Conservation (phyloP, 53 echinoderm and acorn worm genomes). For the Actinopyga echinites region DNA sequence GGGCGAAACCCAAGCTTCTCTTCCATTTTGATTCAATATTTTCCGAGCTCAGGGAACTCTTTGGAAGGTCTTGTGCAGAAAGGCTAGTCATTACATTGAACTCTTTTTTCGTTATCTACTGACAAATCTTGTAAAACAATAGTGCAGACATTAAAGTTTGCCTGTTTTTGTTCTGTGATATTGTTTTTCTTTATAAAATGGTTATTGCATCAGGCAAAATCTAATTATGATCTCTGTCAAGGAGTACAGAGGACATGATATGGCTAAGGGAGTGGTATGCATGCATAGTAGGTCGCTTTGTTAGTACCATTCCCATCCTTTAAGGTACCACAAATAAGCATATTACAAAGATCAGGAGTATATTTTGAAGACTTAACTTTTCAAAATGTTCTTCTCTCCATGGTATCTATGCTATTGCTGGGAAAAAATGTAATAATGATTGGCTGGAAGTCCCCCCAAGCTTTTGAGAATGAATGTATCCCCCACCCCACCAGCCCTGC, state of each 20-base stretch:
- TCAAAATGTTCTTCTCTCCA: no score
- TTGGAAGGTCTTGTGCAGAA: neutral
- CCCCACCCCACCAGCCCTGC: no score
- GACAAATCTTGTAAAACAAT: constrained; percentile 12
- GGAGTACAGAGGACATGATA: neutral
- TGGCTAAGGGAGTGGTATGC: neutral
- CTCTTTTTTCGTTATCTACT: neutral
- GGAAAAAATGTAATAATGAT: no score
- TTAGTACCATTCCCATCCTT: no score
- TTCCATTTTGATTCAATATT: constrained; percentile 24
- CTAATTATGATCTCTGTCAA: constrained; percentile 21
- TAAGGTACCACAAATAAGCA: no score
- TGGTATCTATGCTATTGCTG: no score
- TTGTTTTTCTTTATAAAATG: constrained; percentile 23
- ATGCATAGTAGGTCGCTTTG: no score
- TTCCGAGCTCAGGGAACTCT: neutral
- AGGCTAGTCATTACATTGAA: neutral
- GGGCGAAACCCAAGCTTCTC: neutral
- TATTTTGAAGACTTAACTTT: no score
- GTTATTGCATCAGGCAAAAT: constrained; percentile 2
- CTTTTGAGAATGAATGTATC: no score
- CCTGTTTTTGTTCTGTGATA: constrained; percentile 8
- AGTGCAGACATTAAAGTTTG: neutral
- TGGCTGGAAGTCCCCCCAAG: no score
- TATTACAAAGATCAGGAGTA: no score